Base-by-base conservation (phyloP, 2,888 invertebrate species). In the Elgonia sp. region DNA sequence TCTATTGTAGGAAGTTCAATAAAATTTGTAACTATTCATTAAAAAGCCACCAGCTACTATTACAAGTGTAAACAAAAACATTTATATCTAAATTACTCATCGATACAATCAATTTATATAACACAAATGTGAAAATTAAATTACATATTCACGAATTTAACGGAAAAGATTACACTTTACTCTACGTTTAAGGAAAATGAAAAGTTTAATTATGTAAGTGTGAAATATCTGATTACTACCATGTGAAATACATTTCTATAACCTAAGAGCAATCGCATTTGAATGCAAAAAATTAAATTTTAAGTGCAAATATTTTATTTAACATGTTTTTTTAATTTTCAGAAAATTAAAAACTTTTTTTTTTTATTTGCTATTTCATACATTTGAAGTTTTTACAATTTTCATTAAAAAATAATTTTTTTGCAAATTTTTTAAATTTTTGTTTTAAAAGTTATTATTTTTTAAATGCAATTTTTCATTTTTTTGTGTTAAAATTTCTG, bases 51-150 rank as follows among this genome's bases (percentile, higher is more conserved):
- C 46, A 18, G n/a, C 4, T 53, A 72, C 39, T 55, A 57, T 39
- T 75, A 42, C 18, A 75, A 62, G 46, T 46, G 42, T 53, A 21
- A 72, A 50, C 57, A 72, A 72, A 72, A 81, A 81, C 50, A 39
- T 14, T 70, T 40, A 39, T 20, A 21, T 69, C 42, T 18, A 50
- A 60, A 69, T 62, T 60, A n/a, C 62, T 70, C 18, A 18, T 63
- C 72, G 67, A 79, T 79, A 79, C 72, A 72, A 81, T 81, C 72
- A 72, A 70, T 63, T 81, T 81, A 81, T 72, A 46, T 72, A 72
- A 81, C 37, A 37, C 10, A 39, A 72, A 63, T 46, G 70, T 80
- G 72, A 63, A 81, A 81, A 81, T 72, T 81, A 50, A 20, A 72
- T 72, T 70, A 63, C 62, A 81, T 29, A 50, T 53, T 53, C 53